Base-by-base conservation (phyloP, 2,888 invertebrate species). In the Temnothorax rugatulus region DNA sequence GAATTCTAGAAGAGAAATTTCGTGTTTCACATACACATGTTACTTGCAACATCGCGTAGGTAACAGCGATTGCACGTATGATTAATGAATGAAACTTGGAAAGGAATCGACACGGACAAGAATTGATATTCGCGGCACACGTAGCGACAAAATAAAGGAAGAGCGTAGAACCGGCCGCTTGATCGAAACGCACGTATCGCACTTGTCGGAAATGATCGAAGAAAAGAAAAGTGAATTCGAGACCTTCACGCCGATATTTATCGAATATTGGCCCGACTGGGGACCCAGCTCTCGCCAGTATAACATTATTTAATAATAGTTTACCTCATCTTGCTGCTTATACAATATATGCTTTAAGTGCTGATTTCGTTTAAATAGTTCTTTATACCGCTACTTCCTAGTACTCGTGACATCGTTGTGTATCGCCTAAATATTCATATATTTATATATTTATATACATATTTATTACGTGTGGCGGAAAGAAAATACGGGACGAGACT, bases 241-340 rank as follows among this genome's bases (percentile, higher is more conserved):
- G 63, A 82, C 47, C 52, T 83, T 88, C 82, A 91, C 92, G 93
- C 94, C 94, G 95, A 94, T 95, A 95, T 95, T 94, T 94, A 94
- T 94, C 92, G 94, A 94, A 94, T 94, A 94, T 94, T 94, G 94
- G 93, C 93, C 94, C 94, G 92, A 89, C 90, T 91, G 93, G 92
- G 92, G 91, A 91, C 94, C 94, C 93, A 94, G 91, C 91, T 93
- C 93, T 94, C 91, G 94, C 94, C 94, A 94, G 94, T 93, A 92
- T 92, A 92, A 90, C 84, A 83, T 90, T 89, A 90, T 87, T 87
- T 90, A 84, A 84, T 84, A 85, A 87, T 87, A 88, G 84, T 88
- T 88, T 86, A 89, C 71, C 79, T 82, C 81, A 83, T 86, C 73
- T 74, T 79, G 83, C 81, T 85, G 83, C 85, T 88, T 68, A 75